A percentile compares a stretch with the other conserved stretches of the same genome.
These are phyloP conservation scores for Fulica atra DNA, from an alignment of 2,113 vertebrate genomes.

Conservation along the genomic window DNA sequence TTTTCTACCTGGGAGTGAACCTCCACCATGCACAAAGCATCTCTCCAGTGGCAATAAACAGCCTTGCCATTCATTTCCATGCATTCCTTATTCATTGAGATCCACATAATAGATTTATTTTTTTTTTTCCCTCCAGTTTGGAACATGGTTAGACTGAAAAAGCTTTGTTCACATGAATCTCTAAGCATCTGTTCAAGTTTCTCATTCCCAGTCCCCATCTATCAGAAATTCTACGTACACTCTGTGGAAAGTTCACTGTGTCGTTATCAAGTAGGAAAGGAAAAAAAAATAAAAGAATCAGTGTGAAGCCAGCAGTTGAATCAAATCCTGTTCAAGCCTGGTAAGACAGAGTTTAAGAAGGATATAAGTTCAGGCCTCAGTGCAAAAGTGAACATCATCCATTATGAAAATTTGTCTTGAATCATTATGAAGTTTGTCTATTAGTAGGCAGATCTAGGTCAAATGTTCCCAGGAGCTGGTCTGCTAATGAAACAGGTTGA, in stretches of 20 bases:
- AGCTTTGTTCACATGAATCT: not conserved
- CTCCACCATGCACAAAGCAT: not conserved
- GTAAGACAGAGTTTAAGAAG: not conserved
- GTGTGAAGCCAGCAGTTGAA: not conserved
- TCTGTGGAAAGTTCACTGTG: not conserved
- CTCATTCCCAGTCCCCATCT: not conserved
- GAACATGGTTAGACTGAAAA: not conserved
- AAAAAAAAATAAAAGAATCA: not conserved
- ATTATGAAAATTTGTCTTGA: conserved; percentile 27
- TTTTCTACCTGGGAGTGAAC: not conserved
- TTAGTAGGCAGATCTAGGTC: conserved; percentile 44
- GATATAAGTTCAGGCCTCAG: not conserved
- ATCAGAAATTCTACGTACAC: not conserved
- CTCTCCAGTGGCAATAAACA: not conserved
- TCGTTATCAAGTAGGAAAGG: not conserved
- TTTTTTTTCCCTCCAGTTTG: not conserved
- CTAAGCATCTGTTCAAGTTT: conserved; percentile 6
- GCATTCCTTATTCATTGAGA: not conserved
- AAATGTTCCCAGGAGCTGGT: conserved; percentile 14
- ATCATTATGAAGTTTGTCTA: conserved; percentile 1
- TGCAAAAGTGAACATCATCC: not conserved
- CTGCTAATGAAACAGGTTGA: conserved; percentile 41
- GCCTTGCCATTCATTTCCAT: not conserved
- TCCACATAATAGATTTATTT: not conserved
- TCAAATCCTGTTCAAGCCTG: not conserved